These are phyloP conservation scores for Malthinus flaveolus DNA, from an alignment of 2,888 invertebrate species.

Conservation along the genomic window DNA sequence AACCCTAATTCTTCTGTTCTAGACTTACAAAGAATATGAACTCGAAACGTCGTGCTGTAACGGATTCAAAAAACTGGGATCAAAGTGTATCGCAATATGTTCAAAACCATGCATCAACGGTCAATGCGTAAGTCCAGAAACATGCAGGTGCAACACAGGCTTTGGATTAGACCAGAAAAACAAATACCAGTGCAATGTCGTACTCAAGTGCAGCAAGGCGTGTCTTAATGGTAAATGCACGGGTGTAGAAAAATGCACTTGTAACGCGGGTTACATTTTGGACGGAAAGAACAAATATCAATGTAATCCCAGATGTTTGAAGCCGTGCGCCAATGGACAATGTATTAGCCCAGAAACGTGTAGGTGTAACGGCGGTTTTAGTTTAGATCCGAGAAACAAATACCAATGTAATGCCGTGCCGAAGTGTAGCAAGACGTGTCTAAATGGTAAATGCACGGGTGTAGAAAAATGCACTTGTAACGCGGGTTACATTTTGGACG, in stretches of 20 bases:
- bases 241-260: constrained; percentile 59
- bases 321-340: constrained; percentile 68
- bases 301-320: constrained; percentile 69
- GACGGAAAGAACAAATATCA: constrained; percentile 50
- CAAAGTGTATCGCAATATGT: neutral
- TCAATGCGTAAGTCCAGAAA: constrained; percentile 41
- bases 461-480: constrained; percentile 64
- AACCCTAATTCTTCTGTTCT: too few relatives aligned
- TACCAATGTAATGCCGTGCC: constrained; percentile 60
- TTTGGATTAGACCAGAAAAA: constrained; percentile 29
- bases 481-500: constrained; percentile 45
- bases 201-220: constrained; percentile 29
- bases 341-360: constrained; percentile 65
- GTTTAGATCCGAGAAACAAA: constrained; percentile 59
- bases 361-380: constrained; percentile 64
- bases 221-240: constrained; percentile 39
- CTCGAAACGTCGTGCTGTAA: too few relatives aligned
- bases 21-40: too few relatives aligned
- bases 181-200: constrained; percentile 39
- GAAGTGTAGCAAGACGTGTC: constrained; percentile 58
- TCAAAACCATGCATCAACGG: constrained; percentile 30
- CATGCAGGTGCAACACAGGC: constrained; percentile 37
- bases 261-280: constrained; percentile 64
- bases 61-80: too few relatives aligned
- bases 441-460: constrained; percentile 59